Evolutionary conservation across 2,797 vertebrate species (phyloP).

Genomic region (Neomorphus geoffroyi): DNA sequence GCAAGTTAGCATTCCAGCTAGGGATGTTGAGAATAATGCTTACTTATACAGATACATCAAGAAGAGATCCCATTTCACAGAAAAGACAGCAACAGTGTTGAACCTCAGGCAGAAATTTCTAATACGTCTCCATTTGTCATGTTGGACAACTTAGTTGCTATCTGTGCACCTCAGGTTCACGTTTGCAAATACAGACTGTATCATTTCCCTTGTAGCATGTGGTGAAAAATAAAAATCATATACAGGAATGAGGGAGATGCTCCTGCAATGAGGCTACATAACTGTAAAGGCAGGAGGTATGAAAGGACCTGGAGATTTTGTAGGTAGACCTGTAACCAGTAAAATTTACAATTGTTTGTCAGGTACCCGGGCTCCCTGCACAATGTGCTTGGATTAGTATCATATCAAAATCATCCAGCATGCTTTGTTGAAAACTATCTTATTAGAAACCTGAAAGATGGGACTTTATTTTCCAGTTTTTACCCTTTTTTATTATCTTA

Average conservation of each 20-base stretch:
- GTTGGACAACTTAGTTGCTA: background rate
- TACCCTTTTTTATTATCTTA: background rate
- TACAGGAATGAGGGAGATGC: rapidly evolving
- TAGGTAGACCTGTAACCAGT: background rate
- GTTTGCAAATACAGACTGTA: background rate
- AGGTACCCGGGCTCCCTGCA: background rate
- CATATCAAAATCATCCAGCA: background rate
- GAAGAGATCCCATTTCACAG: background rate
- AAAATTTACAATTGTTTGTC: background rate
- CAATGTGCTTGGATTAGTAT: background rate
- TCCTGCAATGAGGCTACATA: background rate
- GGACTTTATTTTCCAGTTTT: background rate
- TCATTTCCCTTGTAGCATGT: background rate
- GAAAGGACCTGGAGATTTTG: background rate
- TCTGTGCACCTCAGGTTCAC: background rate
- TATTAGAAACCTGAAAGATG: background rate
- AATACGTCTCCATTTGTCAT: background rate
- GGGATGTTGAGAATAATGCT: background rate
- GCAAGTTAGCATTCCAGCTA: background rate
- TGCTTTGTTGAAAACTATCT: background rate
- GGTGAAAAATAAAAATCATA: background rate
- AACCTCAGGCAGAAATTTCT: background rate
- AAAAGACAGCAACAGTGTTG: rapidly evolving
- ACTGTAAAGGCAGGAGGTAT: background rate
- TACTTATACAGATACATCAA: background rate